A percentile compares a stretch with the other conserved stretches of the same genome.
Evolutionary conservation across 2,797 vertebrate species (phyloP).

Genomic region (Coregonus sp.): DNA sequence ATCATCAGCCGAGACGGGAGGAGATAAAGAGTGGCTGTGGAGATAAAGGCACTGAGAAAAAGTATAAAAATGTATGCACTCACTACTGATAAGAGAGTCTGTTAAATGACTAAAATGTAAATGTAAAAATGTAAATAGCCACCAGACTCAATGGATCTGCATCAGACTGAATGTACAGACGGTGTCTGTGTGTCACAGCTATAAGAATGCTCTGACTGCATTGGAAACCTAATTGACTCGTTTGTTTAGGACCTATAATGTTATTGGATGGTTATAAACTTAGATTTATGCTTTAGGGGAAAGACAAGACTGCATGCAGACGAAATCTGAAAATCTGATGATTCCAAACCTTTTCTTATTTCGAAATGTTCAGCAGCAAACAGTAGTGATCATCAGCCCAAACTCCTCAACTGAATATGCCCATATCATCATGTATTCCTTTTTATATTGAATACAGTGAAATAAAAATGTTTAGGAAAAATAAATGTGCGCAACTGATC

Average conservation of each 20-base stretch:
- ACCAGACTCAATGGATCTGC: neutral
- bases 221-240: neutral
- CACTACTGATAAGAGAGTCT: too few relatives aligned
- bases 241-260: neutral
- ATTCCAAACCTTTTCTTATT: too few relatives aligned
- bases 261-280: neutral
- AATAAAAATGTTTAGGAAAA: too few relatives aligned
- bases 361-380: too few relatives aligned
- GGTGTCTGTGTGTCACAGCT: neutral
- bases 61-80: conserved; percentile 18
- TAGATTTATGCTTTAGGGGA: neutral
- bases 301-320: neutral
- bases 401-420: neutral
- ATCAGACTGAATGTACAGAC: neutral
- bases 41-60: neutral
- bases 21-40: conserved; percentile 1
- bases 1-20: neutral
- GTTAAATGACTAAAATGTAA: too few relatives aligned
- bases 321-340: too few relatives aligned
- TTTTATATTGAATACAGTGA: too few relatives aligned
- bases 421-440: neutral
- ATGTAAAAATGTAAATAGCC: neutral
- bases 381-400: too few relatives aligned
- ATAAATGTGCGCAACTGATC: too few relatives aligned
- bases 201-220: neutral